Evolutionary conservation across 2,888 invertebrate genomes (phyloP), one percentile per base, ranked within the genome.

Genomic region (Bursaphelenchus okinawaensis): DNA sequence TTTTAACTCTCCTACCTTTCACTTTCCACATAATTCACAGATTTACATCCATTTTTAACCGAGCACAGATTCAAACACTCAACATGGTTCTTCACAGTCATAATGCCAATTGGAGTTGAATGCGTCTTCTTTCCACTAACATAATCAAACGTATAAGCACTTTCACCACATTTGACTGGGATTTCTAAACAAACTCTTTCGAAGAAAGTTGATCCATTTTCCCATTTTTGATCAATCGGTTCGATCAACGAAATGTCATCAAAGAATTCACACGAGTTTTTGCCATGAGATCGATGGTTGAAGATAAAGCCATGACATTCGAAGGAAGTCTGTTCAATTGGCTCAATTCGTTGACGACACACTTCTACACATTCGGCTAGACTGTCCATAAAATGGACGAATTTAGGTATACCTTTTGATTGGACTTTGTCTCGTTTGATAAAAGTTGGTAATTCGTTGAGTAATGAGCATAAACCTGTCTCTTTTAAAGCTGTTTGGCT

Each of bases 11-110:
- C 55, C 51, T 12, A 70, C 70, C 65, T 63, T 40, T 74, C 64
- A 20, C 51, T 26, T 4, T 56, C 60, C 29, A 75, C 56, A 51
- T 62, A 78, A 61, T 79, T 77, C 16, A 77, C 67, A 0, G 75
- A 68, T 56, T 64, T 66, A 63, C 79, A 79, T 6, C 58, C 55
- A 1, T 63, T 63, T 12, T 63, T 58, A 23, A 55, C 55, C 7
- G 75, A 62, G 50, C 79, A 79, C 20, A 66, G 61, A 50, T 72
- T 69, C 12, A 79, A 64, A 52, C 79, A 79, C 9, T 40, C 52
- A n/a, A 55, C 55, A 16, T 67, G 62, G 22, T 58, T 24, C 22
- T 23, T 66, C 7, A 68, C 71, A 7, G 55, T 52, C 19, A 40
- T 29, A 7, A 31, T 52, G 16, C 63, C 64, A 19, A 68, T 27